Evolutionary conservation across 2,797 vertebrate genomes (phyloP), one percentile per base, ranked within the genome.

Genomic region (Bucorvus abyssinicus): DNA sequence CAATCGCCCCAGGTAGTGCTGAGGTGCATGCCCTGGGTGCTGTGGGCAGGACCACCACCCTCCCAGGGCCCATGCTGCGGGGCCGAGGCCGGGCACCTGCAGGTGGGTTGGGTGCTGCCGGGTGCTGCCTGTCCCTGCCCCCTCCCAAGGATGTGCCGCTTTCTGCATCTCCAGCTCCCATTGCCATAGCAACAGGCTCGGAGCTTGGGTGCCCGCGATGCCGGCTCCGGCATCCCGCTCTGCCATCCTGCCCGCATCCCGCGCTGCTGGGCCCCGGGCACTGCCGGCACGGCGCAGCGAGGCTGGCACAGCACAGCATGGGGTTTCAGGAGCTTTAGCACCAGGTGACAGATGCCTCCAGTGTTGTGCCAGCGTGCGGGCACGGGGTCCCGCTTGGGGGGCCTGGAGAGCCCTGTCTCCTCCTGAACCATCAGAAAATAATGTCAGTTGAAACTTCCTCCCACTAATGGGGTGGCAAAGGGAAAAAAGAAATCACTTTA

Each of bases 141-240:
- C 93, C 94, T 95, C 94, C 34, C 3, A 92, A 94, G 79, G 83
- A 94, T 94, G 94, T 95, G 90, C 96, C 88, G 88, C 90, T 94
- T 91, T 95, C 94, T 89, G 94, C 88, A 97, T 98, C 97, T 95
- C 96, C 97, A 97, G 97, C 95, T 98, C 97, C 96, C 87, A 95
- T 97, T 89, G 89, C 97, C 95, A 96, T 97, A 97, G 97, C 96
- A 97, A 97, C 96, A 97, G 96, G 88, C 95, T 95, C 93, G 1
- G 95, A 8, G 82, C 94, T 94, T 95, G 93, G 95, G 94, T 97
- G 95, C 93, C 96, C 95, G 80, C 20, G 56, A 80, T 93, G 77
- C 90, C 18, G 88, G 88, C 80, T 95, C 96, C 91, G 21, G 75
- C 94, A 94, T 84, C 86, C 94, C 38, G 71, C 29, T 7, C 94